Percentiles rank a stretch among this genome's conserved stretches.
phyloP scores from a whole-genome alignment of 2,113 vertebrate genomes.

The Montifringilla adamsi region DNA sequence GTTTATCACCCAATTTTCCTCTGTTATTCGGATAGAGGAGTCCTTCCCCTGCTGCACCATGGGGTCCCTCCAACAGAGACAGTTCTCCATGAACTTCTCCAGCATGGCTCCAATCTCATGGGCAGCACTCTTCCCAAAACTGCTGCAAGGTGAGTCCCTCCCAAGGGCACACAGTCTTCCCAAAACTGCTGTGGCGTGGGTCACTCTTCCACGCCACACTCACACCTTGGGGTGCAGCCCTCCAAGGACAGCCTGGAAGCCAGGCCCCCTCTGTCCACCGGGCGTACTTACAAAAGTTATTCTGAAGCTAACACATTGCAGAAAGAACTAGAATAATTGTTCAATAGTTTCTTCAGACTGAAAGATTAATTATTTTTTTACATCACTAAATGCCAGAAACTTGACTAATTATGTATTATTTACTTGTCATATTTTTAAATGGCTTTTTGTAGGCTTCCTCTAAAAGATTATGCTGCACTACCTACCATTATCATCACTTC shows the following conservation, averaged over 20 bases:
- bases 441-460: not conserved
- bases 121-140: not conserved
- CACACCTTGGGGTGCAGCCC: not conserved
- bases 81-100: not conserved
- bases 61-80: too few species aligned
- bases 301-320: not conserved
- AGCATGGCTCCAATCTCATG: fast-evolving
- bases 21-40: fast-evolving
- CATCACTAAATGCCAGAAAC: not conserved
- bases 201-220: not conserved
- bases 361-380: constrained; percentile 15
- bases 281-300: not conserved
- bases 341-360: not conserved
- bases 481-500: not conserved
- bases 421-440: constrained; percentile 49
- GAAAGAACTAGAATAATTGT: not conserved
- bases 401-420: constrained; percentile 54
- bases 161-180: too few species aligned
- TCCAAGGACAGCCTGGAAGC: not conserved
- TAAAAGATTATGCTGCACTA: not conserved
- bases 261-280: not conserved
- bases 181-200: fast-evolving
- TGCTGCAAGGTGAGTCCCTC: not conserved
- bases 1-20: fast-evolving
- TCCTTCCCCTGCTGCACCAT: too few species aligned